A percentile compares a stretch with the other conserved stretches of the same genome.
These are phyloP conservation scores for Otis tarda DNA, from an alignment of 2,113 vertebrate genomes.

Conservation along the genomic window DNA sequence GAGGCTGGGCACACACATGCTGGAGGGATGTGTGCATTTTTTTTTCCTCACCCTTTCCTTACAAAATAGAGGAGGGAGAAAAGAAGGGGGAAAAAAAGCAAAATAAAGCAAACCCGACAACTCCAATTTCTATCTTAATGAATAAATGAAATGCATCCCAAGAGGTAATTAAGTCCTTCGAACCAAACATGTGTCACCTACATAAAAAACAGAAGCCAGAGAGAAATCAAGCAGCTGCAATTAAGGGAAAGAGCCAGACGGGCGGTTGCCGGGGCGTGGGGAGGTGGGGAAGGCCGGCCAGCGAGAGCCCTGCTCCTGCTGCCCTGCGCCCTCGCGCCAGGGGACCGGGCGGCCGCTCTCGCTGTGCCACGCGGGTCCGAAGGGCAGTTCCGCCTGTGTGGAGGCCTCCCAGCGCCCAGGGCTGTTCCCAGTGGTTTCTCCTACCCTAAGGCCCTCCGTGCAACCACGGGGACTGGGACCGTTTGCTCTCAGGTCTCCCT, in stretches of 20 bases:
- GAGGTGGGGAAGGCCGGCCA: neutral
- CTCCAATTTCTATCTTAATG: constrained; percentile 46
- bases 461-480: neutral
- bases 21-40: neutral
- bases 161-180: constrained; percentile 51
- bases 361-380: fast-evolving
- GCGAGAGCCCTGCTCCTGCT: neutral
- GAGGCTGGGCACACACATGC: neutral
- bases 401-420: neutral
- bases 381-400: fast-evolving
- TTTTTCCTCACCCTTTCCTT: neutral
- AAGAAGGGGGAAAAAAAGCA: neutral
- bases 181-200: constrained; percentile 44
- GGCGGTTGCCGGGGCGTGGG: neutral
- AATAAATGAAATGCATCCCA: constrained; percentile 56
- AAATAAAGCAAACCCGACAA: constrained; percentile 26
- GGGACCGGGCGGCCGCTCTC: neutral
- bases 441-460: neutral
- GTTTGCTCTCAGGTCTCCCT: neutral
- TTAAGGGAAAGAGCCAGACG: neutral
- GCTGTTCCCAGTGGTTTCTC: neutral
- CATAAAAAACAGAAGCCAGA: neutral
- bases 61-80: neutral
- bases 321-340: fast-evolving
- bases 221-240: constrained; percentile 25